Base-by-base conservation (phyloP, 2,888 invertebrate species). In the Dioctria rufipes region DNA sequence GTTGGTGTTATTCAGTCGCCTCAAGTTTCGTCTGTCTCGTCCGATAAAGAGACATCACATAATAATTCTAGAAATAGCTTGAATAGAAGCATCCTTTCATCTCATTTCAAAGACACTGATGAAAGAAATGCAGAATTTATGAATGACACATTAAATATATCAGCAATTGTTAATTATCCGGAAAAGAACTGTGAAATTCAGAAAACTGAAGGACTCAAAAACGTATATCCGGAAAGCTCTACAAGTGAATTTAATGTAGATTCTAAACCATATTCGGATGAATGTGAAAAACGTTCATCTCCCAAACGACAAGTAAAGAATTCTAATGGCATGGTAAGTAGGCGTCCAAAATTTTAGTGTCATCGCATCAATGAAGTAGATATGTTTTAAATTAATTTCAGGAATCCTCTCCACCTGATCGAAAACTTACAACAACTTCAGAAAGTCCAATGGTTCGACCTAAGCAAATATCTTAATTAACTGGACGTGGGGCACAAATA, bases 111-210 rank as follows among this genome's bases (percentile, higher is more conserved):
- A 58, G 86, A 85, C 65, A 86, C 89, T 54, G 86, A 85, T 46
- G 87, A 89, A 82, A 88, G 90, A 83, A 90, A 91, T 81, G 87
- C 89, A 84, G 92, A 92, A 85, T 90, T 93, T 81, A 85, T 92
- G 13, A 90, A 91, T 84, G 90, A 90, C 82, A 92, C 92, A 6
- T 83, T 90, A 25, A 91, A 92, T 86, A 92, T 93, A 86, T 93
- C 92, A 0, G 92, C 92, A 0, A 92, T 92, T 51, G 60, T 42
- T 25, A 43, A n/a, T 4, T 25, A 66, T n/a, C 13, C 51, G 5
- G 54, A 65, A 9, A 39, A 25, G 39, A 46, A 11, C 25, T 8
- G 6, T 37, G 37, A n/a, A 37, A 11, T 3, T 61, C 2, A n/a
- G 4, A 25, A 46, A 9, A 9, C 5, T 2, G 25, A 69, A 8